Base-by-base conservation (phyloP, 2,888 invertebrate species). In the Chaetogeoica ovagalla region DNA sequence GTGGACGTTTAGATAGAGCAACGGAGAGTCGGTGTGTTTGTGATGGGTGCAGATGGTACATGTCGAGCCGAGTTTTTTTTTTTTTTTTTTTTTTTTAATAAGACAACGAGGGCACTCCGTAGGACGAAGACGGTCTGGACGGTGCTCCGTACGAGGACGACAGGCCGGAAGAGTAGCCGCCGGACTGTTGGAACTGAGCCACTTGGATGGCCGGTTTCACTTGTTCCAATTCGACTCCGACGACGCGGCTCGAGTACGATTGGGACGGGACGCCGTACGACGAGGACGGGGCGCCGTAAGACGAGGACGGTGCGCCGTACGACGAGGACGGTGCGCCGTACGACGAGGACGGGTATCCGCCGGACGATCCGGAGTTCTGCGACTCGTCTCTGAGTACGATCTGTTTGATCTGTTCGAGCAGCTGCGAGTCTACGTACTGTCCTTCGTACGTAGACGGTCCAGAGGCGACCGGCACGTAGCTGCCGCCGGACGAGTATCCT, bases 131-230 rank as follows among this genome's bases (percentile, higher is more conserved):
- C 83, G 91, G 91, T 83, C 88, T 87, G 84, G 90, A 89, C 82
- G 91, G 90, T 82, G 88, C 87, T 82, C 89, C 89, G 86, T 89
- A 89, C 73, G 89, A 88, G 85, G 92, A 92, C 87, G 92, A 93
- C 87, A 91, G 90, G 86, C 91, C 88, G 85, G 90, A 89, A 83
- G 91, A 91, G 83, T 88, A 87, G 84, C 90, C 89, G 82, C 85
- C 84, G 83, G 89, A 87, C 88, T 94, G 93, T 84, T 92, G 90
- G 89, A 91, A 94, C 85, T 94, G 94, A 65, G 94, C 94, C 83
- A 94, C 94, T 86, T 94, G 94, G 87, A 94, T 92, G 84, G 94
- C 94, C 85, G 94, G 94, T 85, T 93, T 92, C 85, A 94, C 92
- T 83, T 93, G 94, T 85, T 94, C 94, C 83, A 94, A 91, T 87